Base-by-base conservation (phyloP, 2,113 vertebrate genomes). In the Acrocephalus kingi region DNA sequence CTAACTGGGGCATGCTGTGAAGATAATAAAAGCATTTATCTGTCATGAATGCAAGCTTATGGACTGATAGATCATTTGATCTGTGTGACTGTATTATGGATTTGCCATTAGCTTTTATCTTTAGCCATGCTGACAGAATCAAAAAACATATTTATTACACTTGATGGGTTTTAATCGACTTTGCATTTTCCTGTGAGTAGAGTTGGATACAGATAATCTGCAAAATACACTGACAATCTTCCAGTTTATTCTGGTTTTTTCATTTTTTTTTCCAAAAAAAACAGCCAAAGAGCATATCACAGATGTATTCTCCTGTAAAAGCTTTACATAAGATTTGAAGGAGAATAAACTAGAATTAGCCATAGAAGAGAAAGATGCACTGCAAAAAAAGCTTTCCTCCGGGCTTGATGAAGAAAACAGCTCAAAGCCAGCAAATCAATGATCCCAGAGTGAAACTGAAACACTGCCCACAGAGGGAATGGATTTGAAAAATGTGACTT, bases 81-180 rank as follows among this genome's bases (percentile, higher is more conserved):
- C 77, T 92, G 24, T 90, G 54, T 74, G 87, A 82, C 71, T 93
- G 35, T 68, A 43, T 91, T 91, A 94, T 90, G 41, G 69, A 96
- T 95, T 93, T 94, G 76, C 72, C 84, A 92, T 93, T 87, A 87
- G 63, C 77, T 93, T 97, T 96, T 68, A 93, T 80, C 91, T 94
- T 93, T 56, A 89, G 54, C 75, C 79, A 84, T 80, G 79, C 61
- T 89, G 75, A 78, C 77, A 94, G 74, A 93, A 95, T 78, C 86
- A 91, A 93, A 91, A 89, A 56, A 6, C 37, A 54, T 74, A 86
- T 95, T 96, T 94, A 95, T 95, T 82, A 89, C 43, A 94, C 73
- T 94, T 48, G 30, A 39, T 87, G 66, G 61, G 52, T 93, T 96
- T 95, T 95, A 97, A 96, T 83, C 18, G 41, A 96, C 68, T 87